phyloP scores from a whole-genome alignment of 1,140 invertebrate species.

The Asbolus verrucosus region DNA sequence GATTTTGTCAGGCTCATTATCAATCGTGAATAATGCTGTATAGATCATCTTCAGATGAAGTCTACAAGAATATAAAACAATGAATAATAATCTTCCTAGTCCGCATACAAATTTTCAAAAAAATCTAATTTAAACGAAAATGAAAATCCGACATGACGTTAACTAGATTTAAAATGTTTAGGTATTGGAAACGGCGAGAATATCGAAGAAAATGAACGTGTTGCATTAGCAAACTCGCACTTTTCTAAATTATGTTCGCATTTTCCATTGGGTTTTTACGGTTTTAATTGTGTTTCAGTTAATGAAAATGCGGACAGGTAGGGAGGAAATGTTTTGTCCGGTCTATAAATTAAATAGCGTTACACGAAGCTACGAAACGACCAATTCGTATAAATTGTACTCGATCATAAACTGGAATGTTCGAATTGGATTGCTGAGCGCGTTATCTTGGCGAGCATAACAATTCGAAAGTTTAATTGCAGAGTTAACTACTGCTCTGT shows the following conservation, averaged over 20 bases:
- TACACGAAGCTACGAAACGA: slow-evolving; percentile 33
- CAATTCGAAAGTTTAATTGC: slow-evolving; percentile 61
- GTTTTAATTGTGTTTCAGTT: slow-evolving; percentile 32
- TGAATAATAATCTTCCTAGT: too few species aligned
- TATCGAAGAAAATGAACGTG: not conserved
- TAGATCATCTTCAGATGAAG: too few species aligned
- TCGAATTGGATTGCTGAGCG: slow-evolving; percentile 55
- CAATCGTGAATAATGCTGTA: too few species aligned
- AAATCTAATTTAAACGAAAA: too few species aligned
- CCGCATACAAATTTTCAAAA: too few species aligned
- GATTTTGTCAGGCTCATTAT: too few species aligned
- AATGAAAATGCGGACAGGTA: slow-evolving; percentile 42
- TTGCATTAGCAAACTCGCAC: not conserved
- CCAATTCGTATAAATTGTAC: slow-evolving; percentile 56
- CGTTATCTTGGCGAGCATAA: slow-evolving; percentile 58
- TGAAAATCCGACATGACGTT: too few species aligned
- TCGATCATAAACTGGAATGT: slow-evolving; percentile 59
- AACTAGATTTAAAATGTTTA: too few species aligned
- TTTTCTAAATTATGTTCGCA: slow-evolving; percentile 11
- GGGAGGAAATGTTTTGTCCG: slow-evolving; percentile 42
- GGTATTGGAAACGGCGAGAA: too few species aligned
- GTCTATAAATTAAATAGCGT: slow-evolving; percentile 52
- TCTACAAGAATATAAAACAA: too few species aligned
- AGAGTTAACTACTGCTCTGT: slow-evolving; percentile 58
- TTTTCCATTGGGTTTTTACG: slow-evolving; percentile 32